These are phyloP conservation scores for Machaerirhynchus nigripectus DNA, from an alignment of 2,113 vertebrate species.

Conservation along the genomic window DNA sequence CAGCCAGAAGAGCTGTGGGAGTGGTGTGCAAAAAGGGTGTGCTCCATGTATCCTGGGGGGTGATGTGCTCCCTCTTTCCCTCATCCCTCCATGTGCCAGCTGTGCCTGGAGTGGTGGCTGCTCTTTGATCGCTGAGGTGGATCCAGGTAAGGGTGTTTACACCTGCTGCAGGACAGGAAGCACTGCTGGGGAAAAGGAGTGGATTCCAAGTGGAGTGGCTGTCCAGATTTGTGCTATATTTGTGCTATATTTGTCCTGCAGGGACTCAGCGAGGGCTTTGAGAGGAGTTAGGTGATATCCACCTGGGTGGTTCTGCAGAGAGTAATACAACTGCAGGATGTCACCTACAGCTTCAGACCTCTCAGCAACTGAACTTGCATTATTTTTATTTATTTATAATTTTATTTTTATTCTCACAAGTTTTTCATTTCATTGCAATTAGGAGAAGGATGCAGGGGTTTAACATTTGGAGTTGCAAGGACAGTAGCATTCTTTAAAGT, in stretches of 20 bases:
- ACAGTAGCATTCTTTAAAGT: neutral
- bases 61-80: neutral
- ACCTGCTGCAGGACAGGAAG: neutral
- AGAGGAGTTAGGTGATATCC: neutral
- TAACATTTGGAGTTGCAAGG: neutral
- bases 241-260: neutral
- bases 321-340: neutral
- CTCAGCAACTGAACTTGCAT: neutral
- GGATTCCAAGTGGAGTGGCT: too few species aligned
- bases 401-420: neutral
- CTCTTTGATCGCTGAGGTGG: neutral
- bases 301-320: neutral
- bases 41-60: rapidly evolving
- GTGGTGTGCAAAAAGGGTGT: too few species aligned
- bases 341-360: neutral
- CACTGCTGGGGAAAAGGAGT: neutral
- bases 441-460: neutral
- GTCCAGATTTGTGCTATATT: neutral
- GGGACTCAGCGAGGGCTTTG: neutral
- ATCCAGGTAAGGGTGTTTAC: neutral
- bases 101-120: neutral
- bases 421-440: neutral
- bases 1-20: neutral
- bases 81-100: rapidly evolving
- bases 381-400: neutral